A percentile compares a stretch with the other conserved stretches of the same genome.
These are phyloP conservation scores for Salminus brasiliensis DNA, from an alignment of 2,113 vertebrate genomes.

Conservation along the genomic window DNA sequence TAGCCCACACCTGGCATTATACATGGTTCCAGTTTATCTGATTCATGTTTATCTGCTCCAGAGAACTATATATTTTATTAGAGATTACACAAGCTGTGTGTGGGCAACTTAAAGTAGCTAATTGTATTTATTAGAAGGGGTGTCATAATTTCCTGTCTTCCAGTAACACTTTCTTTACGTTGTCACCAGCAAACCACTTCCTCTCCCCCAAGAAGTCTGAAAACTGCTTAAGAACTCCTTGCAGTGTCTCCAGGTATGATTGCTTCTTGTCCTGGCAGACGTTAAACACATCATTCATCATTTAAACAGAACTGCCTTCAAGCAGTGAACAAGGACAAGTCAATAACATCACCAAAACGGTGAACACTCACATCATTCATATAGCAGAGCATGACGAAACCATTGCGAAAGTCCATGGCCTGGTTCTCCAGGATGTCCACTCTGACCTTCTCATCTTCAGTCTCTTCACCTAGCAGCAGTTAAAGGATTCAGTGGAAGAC, in stretches of 20 bases:
- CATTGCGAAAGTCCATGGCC: slow-evolving; percentile 86
- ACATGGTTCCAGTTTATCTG: too few relatives aligned
- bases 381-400: slow-evolving; percentile 83
- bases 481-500: background rate
- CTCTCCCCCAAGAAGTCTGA: slow-evolving; percentile 82
- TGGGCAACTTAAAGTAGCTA: too few relatives aligned
- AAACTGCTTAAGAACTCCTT: slow-evolving; percentile 75
- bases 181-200: slow-evolving; percentile 88
- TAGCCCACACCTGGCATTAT: too few relatives aligned
- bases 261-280: slow-evolving; percentile 80
- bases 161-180: slow-evolving; percentile 66
- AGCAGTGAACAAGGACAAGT: background rate
- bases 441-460: slow-evolving; percentile 80
- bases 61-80: too few relatives aligned
- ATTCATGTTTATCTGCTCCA: too few relatives aligned
- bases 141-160: too few relatives aligned
- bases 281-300: background rate
- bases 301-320: too few relatives aligned
- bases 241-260: slow-evolving; percentile 76
- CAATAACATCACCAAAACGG: background rate
- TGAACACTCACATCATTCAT: slow-evolving; percentile 80
- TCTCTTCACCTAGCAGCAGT: slow-evolving; percentile 80
- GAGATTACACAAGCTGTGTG: too few relatives aligned
- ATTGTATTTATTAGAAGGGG: too few relatives aligned
- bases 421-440: slow-evolving; percentile 90